phyloP scores from a whole-genome alignment of 2,797 vertebrate species.

The Enteromius fasciolatus region DNA sequence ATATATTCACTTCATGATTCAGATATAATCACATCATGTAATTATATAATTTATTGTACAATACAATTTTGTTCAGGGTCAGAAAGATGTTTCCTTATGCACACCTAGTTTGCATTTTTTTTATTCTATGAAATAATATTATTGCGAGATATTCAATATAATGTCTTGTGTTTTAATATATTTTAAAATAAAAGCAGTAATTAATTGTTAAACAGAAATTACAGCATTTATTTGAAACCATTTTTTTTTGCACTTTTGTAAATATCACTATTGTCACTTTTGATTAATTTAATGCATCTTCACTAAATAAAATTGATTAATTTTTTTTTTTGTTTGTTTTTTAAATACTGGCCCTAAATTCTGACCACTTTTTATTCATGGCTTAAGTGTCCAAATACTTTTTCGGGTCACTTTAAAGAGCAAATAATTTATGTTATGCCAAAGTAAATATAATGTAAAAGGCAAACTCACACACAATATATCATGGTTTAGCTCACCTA shows the following conservation, averaged over 20 bases:
- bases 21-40: neutral
- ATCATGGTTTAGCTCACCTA: slow-evolving; percentile 75
- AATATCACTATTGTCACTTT: neutral
- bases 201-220: neutral
- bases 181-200: neutral
- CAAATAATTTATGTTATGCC: neutral
- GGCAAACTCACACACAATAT: neutral
- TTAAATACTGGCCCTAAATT: too few relatives aligned
- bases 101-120: neutral
- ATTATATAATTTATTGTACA: neutral
- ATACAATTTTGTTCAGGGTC: neutral
- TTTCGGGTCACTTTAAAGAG: neutral
- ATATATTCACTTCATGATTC: neutral
- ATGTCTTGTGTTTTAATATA: neutral
- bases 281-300: neutral
- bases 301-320: neutral
- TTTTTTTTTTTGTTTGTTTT: too few relatives aligned
- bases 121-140: neutral
- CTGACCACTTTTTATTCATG: neutral
- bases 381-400: neutral
- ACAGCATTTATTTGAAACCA: neutral
- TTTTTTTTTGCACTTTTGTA: neutral
- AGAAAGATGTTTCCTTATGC: neutral
- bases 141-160: neutral
- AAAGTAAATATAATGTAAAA: neutral